Percentiles rank a stretch among this genome's conserved stretches.
phyloP scores from a whole-genome alignment of 2,113 vertebrate species.

The Gadus chalcogrammus region DNA sequence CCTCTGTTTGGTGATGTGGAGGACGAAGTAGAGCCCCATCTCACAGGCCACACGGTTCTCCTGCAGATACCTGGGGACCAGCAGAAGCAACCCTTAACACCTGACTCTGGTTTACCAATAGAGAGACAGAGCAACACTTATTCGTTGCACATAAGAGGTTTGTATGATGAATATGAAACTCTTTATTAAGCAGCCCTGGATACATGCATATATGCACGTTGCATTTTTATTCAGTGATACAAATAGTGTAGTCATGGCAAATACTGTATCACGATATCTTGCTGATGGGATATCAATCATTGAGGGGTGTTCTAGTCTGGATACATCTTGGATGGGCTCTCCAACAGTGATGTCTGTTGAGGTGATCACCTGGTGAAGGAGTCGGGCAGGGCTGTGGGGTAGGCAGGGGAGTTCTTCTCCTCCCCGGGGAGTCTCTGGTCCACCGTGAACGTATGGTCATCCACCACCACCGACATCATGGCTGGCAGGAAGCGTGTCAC shows the following conservation, averaged over 20 bases:
- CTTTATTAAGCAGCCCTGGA: too few species aligned
- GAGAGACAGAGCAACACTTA: too few species aligned
- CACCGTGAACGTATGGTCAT: conserved; percentile 88
- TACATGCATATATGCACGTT: too few species aligned
- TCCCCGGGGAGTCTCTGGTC: conserved; percentile 91
- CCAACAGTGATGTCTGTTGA: not conserved
- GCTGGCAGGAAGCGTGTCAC: conserved; percentile 91
- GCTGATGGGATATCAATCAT: not conserved
- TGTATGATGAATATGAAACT: too few species aligned
- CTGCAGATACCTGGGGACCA: conserved; percentile 81
- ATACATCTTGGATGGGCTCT: not conserved
- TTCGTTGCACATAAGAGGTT: too few species aligned
- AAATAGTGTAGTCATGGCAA: too few species aligned
- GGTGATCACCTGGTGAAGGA: conserved; percentile 80
- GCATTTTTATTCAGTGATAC: too few species aligned
- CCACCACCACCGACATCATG: conserved; percentile 95
- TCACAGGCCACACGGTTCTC: conserved; percentile 95
- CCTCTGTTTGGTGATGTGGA: conserved; percentile 91
- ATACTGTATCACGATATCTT: too few species aligned
- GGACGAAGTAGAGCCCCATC: conserved; percentile 91
- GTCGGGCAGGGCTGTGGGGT: conserved; percentile 84
- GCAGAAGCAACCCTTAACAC: not conserved
- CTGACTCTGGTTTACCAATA: too few species aligned
- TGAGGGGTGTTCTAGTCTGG: not conserved
- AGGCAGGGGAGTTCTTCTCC: conserved; percentile 80